These are phyloP conservation scores for Leptobrachium ailaonicum DNA, from an alignment of 2,113 vertebrate genomes.

Conservation along the genomic window DNA sequence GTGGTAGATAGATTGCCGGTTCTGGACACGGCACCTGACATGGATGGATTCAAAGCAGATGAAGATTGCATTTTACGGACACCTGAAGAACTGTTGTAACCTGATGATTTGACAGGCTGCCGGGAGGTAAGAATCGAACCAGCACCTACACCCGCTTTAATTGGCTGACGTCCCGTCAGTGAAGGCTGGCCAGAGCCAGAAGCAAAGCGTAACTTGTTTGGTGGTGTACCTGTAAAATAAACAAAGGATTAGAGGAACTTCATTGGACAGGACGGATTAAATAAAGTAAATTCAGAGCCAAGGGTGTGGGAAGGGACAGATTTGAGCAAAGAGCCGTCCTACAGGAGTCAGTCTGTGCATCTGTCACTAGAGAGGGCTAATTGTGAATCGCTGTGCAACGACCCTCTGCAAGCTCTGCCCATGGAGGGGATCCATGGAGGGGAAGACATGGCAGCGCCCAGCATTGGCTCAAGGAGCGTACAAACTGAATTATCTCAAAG, in stretches of 20 bases:
- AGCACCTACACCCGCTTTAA: conserved; percentile 72
- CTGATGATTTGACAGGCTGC: conserved; percentile 71
- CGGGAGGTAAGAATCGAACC: conserved; percentile 64
- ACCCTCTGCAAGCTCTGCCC: too few relatives aligned
- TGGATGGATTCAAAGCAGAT: conserved; percentile 58
- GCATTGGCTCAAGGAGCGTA: too few relatives aligned
- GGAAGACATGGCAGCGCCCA: too few relatives aligned
- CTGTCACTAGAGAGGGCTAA: too few relatives aligned
- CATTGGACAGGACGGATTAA: too few relatives aligned
- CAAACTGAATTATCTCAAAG: too few relatives aligned
- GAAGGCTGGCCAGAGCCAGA: conserved; percentile 69
- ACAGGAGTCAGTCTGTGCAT: too few relatives aligned
- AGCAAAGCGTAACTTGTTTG: conserved; percentile 70
- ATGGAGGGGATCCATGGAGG: too few relatives aligned
- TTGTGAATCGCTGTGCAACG: too few relatives aligned
- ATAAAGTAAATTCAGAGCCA: too few relatives aligned
- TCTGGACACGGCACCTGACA: conserved; percentile 56
- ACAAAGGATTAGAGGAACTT: not conserved
- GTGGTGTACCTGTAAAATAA: conserved; percentile 66
- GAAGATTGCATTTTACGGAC: conserved; percentile 68
- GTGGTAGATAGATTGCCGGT: conserved; percentile 48
- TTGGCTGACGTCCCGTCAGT: conserved; percentile 67
- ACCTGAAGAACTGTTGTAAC: conserved; percentile 46
- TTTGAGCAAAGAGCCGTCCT: too few relatives aligned
- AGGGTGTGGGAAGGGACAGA: too few relatives aligned